These are phyloP conservation scores for Nicator chloris DNA, from an alignment of 2,113 vertebrate species.

Conservation along the genomic window DNA sequence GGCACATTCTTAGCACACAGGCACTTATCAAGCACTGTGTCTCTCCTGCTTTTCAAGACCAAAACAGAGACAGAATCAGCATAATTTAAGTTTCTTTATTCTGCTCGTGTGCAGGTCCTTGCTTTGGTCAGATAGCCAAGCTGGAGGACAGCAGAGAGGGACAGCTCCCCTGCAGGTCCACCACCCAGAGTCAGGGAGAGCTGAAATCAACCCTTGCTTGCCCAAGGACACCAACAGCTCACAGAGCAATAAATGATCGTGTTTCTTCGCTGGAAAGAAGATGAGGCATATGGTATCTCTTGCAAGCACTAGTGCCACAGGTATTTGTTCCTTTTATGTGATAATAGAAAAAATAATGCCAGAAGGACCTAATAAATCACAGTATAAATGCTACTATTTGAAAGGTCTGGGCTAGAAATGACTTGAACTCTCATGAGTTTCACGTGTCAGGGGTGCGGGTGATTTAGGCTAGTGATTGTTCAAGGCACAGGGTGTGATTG, in stretches of 20 bases:
- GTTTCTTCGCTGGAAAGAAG: neutral
- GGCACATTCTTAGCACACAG: fast-evolving
- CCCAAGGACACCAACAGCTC: neutral
- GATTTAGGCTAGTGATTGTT: neutral
- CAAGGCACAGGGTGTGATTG: neutral
- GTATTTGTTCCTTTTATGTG: neutral
- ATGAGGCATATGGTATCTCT: neutral
- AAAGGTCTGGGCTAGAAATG: neutral
- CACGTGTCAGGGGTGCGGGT: neutral
- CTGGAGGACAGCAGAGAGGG: neutral
- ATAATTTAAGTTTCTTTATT: neutral
- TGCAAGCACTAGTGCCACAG: neutral
- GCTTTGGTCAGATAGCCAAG: neutral
- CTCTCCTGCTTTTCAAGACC: neutral
- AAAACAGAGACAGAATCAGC: neutral
- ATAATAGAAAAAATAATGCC: neutral
- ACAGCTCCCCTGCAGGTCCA: neutral
- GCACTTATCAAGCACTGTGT: fast-evolving
- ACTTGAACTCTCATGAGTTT: neutral
- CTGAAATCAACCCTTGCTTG: neutral
- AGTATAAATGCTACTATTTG: neutral
- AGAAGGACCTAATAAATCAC: neutral
- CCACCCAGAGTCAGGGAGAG: neutral
- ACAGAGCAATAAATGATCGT: neutral
- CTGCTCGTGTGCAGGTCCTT: neutral